Conservation (phyloP, 2,113 vertebrate species). For the Athene noctua region DNA sequence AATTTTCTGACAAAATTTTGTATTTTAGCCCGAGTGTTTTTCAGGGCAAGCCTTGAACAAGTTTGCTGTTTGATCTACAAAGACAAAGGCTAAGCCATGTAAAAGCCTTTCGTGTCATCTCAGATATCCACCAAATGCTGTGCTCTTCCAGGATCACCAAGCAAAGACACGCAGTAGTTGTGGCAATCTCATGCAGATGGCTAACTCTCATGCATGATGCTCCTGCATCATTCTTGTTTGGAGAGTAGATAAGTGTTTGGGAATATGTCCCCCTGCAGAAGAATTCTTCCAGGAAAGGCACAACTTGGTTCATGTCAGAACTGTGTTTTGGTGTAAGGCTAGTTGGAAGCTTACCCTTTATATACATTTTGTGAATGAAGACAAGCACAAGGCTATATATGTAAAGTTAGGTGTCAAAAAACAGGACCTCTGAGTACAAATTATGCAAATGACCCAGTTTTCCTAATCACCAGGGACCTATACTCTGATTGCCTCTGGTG, state of each 20-base stretch:
- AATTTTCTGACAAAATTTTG: neutral
- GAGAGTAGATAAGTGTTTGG: neutral
- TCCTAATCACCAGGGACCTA: neutral
- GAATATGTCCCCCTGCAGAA: neutral
- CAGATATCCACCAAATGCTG: neutral
- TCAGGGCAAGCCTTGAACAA: neutral
- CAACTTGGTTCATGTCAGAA: neutral
- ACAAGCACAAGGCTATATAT: neutral
- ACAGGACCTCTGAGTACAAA: neutral
- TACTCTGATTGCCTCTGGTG: neutral
- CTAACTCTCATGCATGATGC: rapidly evolving
- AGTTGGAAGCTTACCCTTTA: neutral
- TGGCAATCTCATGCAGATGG: neutral
- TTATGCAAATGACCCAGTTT: neutral
- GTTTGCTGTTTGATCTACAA: neutral
- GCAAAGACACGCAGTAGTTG: neutral
- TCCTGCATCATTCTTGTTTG: neutral
- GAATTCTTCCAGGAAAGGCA: neutral
- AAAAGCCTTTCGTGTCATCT: neutral
- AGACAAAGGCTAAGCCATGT: neutral
- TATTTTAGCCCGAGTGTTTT: neutral
- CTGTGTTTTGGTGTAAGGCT: neutral
- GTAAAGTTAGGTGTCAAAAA: neutral
- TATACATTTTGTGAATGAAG: neutral
- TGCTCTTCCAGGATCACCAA: neutral